Conservation (phyloP, 2,797 vertebrate genomes). For the Acrocephalus scirpaceus region DNA sequence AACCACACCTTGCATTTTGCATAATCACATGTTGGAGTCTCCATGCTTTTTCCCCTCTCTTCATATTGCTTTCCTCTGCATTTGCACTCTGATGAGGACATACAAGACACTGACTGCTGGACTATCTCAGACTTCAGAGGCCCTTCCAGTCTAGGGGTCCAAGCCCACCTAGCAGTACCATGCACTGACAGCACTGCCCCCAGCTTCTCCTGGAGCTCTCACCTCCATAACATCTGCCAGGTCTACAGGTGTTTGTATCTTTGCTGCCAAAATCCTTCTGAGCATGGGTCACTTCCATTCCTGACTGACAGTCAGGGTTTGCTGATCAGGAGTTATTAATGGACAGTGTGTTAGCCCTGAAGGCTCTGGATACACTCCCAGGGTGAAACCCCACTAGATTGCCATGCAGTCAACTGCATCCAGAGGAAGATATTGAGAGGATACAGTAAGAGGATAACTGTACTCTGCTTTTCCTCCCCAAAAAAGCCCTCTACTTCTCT, state of each 20-base stretch:
- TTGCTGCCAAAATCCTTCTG: background rate
- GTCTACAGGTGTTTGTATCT: background rate
- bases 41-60: background rate
- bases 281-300: background rate
- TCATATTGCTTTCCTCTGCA: background rate
- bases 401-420: background rate
- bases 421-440: background rate
- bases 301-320: background rate
- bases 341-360: background rate
- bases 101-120: background rate
- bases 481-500: background rate
- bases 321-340: background rate
- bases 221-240: background rate
- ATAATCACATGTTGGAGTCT: background rate
- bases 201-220: background rate
- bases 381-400: background rate
- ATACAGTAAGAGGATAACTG: background rate
- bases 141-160: background rate
- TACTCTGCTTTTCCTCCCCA: background rate
- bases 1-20: background rate
- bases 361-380: background rate
- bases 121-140: background rate
- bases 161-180: background rate
- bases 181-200: rapidly evolving
- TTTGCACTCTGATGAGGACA: background rate